Conservation (phyloP, 1,140 invertebrate species). For the Sinonovacula constricta region DNA sequence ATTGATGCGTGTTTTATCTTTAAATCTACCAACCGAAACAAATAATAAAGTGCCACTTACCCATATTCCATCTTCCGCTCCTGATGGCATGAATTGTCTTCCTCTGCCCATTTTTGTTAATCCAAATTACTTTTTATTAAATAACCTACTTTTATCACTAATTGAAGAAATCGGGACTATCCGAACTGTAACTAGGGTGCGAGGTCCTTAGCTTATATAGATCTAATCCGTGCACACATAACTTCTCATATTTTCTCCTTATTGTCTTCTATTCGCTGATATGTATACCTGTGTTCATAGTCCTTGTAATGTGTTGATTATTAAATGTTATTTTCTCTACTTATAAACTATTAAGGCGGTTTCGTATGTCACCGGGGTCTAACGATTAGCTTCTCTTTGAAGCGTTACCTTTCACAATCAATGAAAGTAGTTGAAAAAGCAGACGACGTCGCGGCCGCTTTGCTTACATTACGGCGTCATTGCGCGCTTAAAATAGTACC, state of each 20-base stretch:
- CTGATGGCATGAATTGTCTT: conserved; percentile 10
- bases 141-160: neutral
- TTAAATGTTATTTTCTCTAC: neutral
- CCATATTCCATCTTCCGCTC: conserved; percentile 32
- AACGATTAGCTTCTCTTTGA: conserved; percentile 1
- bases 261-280: conserved; percentile 8
- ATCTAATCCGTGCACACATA: conserved; percentile 9
- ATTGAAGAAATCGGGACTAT: neutral
- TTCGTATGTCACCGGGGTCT: neutral
- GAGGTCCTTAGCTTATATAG: neutral
- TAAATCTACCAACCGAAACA: too few relatives aligned
- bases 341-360: neutral
- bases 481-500: conserved; percentile 28
- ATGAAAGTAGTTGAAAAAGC: conserved; percentile 9
- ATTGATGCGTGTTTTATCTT: too few relatives aligned
- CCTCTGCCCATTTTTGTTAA: conserved; percentile 36
- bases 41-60: too few relatives aligned
- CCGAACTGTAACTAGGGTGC: neutral
- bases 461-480: neutral
- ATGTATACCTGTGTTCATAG: conserved; percentile 8
- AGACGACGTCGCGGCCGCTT: conserved; percentile 4
- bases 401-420: conserved; percentile 5
- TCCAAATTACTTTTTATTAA: conserved; percentile 4
- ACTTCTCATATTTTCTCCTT: neutral
- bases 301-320: conserved; percentile 18